Conservation (phyloP, 2,797 vertebrate species). For the Clarias fuscus region DNA sequence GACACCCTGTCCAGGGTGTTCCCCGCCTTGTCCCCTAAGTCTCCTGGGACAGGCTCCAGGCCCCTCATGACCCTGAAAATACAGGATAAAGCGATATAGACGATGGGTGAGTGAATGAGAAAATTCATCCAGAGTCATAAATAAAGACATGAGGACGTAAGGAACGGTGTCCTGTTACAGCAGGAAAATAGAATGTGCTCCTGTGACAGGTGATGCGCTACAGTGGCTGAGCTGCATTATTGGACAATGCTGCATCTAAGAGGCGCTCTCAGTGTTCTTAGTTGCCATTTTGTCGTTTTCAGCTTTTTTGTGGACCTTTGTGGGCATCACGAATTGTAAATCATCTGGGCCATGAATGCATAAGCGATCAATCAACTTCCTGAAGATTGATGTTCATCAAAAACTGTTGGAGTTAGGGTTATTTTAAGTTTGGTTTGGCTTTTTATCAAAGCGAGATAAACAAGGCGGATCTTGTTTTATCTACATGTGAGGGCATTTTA, state of each 20-base stretch:
- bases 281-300: background rate
- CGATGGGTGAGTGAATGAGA: too few species aligned
- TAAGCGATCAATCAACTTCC: background rate
- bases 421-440: background rate
- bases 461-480: background rate
- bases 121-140: background rate
- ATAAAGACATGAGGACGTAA: background rate
- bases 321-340: background rate
- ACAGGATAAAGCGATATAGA: too few species aligned
- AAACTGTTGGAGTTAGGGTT: background rate
- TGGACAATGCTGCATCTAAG: background rate
- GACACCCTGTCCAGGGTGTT: too few species aligned
- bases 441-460: background rate
- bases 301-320: background rate
- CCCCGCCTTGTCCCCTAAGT: too few species aligned
- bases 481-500: background rate
- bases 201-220: background rate
- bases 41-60: too few species aligned
- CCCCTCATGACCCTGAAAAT: too few species aligned
- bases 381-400: background rate
- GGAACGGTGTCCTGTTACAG: background rate
- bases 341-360: background rate
- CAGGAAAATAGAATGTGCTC: background rate
- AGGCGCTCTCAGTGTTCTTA: background rate
- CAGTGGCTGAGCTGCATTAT: conserved; percentile 17